Conservation (phyloP, 2,888 invertebrate genomes). For the Nymphalis urticae region DNA sequence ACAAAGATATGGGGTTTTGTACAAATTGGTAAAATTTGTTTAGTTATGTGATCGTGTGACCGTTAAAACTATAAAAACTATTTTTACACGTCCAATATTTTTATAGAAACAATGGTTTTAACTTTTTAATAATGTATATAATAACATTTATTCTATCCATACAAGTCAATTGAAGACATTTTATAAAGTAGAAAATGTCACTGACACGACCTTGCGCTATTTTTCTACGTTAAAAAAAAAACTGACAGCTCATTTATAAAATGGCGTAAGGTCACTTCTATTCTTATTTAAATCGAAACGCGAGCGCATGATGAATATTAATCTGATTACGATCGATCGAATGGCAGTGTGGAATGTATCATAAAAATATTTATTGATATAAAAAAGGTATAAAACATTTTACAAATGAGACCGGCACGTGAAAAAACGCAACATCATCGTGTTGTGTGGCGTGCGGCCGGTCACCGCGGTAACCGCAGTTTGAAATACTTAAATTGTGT, state of each 20-base stretch:
- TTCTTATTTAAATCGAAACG: constrained; percentile 33
- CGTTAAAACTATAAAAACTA: neutral
- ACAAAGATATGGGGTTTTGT: constrained; percentile 63
- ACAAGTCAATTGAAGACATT: neutral
- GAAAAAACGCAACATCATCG: constrained; percentile 64
- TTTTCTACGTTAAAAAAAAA: constrained; percentile 13
- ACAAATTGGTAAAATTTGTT: constrained; percentile 65
- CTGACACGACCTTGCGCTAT: constrained; percentile 8
- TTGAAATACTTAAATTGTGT: constrained; percentile 57
- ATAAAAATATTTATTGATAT: constrained; percentile 64
- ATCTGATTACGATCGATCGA: constrained; percentile 58
- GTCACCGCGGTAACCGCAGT: constrained; percentile 55
- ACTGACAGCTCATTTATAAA: constrained; percentile 18
- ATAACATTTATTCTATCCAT: neutral
- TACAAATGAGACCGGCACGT: constrained; percentile 57
- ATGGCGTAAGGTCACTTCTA: constrained; percentile 34
- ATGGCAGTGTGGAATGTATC: constrained; percentile 54
- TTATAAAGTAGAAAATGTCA: neutral
- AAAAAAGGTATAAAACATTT: constrained; percentile 57
- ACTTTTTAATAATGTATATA: neutral
- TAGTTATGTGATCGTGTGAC: neutral
- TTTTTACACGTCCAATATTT: too few relatives aligned
- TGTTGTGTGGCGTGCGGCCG: constrained; percentile 55
- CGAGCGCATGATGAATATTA: constrained; percentile 46
- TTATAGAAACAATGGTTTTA: too few relatives aligned